Evolutionary conservation across 2,113 vertebrate species (phyloP), one percentile per base, ranked within the genome.

Genomic region (Rhadina sibilatrix): DNA sequence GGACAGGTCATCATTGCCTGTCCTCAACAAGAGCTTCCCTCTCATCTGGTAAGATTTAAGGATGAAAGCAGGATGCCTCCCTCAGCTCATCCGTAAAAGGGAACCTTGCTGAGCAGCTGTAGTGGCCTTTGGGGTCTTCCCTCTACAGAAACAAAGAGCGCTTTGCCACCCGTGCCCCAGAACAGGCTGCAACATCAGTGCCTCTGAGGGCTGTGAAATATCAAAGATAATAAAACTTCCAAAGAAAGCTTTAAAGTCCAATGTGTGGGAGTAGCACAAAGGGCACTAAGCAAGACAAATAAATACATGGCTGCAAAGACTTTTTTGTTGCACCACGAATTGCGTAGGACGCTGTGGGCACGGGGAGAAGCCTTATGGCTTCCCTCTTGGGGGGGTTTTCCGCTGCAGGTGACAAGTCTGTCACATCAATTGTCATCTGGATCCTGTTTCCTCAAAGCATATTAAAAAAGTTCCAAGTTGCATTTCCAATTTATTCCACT

Each of bases 201-300:
- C 52, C 76, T 96, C 87, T 37, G 61, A 68, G 80, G 65, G n/a
- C 60, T 94, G 69, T 8, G 17, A 53, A 78, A 61, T 66, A 71
- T 27, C 54, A 56, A 94, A 63, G 78, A 81, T 57, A 75, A 50
- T 94, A 91, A 87, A 96, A 93, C 79, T 61, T 66, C 78, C 86
- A 90, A 92, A 96, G 90, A 83, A 92, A 89, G 44, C 89, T 92
- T 91, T 93, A 86, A 96, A 91, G 78, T 90, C 65, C 80, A 59
- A 27, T 59, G 53, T 27, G 92, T 93, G 69, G 92, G 94, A 92
- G 72, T 93, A 89, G 64, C 24, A 59, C 70, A 93, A 88, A 95
- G 47, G 75, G 56, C 76, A 94, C 25, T 12, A 42, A 88, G 42
- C 27, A 95, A 83, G 64, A 65, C 91, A 94, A 89, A 90, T 72